Conservation (phyloP, 2,797 vertebrate species). For the Jordanella pulchra region DNA sequence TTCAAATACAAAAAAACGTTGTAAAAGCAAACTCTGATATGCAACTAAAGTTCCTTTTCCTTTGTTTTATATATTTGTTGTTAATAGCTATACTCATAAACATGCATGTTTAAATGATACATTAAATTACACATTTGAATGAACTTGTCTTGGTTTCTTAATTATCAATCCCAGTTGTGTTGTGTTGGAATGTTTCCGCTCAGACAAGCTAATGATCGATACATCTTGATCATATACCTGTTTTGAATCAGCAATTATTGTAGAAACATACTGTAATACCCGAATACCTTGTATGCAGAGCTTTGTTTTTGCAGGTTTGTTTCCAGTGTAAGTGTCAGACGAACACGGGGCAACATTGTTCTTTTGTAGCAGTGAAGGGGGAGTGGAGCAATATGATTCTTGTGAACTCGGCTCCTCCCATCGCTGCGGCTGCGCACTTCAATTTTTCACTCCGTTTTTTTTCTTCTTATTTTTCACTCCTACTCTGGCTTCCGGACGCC, state of each 20-base stretch:
- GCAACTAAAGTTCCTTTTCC: background rate
- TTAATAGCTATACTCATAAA: background rate
- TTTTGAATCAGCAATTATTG: background rate
- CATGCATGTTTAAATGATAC: background rate
- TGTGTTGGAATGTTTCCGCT: background rate
- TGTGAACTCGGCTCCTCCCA: slow-evolving; percentile 65
- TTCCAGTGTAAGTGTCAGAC: slow-evolving; percentile 7
- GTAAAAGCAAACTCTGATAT: background rate
- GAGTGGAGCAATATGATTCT: slow-evolving; percentile 70
- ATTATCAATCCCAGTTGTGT: slow-evolving; percentile 22
- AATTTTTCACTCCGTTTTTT: slow-evolving; percentile 50
- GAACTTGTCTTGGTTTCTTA: slow-evolving; percentile 3
- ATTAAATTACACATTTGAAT: slow-evolving; percentile 43
- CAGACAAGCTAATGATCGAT: background rate
- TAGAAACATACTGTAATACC: background rate
- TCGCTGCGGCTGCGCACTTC: slow-evolving; percentile 72
- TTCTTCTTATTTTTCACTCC: slow-evolving; percentile 64
- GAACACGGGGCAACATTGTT: slow-evolving; percentile 49
- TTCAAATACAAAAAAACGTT: slow-evolving; percentile 5
- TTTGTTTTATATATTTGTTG: background rate
- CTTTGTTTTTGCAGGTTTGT: background rate
- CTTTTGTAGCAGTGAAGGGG: slow-evolving; percentile 77
- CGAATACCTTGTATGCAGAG: slow-evolving; percentile 5
- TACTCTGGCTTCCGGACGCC: slow-evolving; percentile 83
- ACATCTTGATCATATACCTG: background rate